These are phyloP conservation scores for Paraescarpia echinospica DNA, from an alignment of 1,140 invertebrate genomes.

Conservation along the genomic window DNA sequence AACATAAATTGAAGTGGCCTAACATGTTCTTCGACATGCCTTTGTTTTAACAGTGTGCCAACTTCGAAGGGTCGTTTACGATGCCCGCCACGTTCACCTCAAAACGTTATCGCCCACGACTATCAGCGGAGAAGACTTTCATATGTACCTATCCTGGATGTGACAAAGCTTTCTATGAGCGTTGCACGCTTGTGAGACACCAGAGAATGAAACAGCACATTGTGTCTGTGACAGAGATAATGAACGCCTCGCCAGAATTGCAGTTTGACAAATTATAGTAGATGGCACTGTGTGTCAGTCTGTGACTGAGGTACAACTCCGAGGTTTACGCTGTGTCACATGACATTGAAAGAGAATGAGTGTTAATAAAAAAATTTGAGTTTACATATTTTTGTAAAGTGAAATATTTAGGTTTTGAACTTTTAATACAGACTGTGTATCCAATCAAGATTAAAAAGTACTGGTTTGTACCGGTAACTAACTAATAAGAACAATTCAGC, in stretches of 20 bases:
- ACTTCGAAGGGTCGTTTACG: neutral
- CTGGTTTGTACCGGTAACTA: neutral
- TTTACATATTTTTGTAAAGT: neutral
- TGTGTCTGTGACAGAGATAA: neutral
- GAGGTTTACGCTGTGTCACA: neutral
- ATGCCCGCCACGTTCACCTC: neutral
- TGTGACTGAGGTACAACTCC: neutral
- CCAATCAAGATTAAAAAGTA: neutral
- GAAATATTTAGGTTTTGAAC: neutral
- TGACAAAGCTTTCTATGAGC: conserved; percentile 12
- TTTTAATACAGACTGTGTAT: too few relatives aligned
- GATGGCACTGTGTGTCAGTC: too few relatives aligned
- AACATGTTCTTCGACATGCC: neutral
- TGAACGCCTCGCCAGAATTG: neutral
- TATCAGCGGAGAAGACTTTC: conserved; percentile 3
- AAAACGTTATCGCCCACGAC: conserved; percentile 13
- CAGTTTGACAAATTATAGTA: too few relatives aligned
- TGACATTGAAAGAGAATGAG: neutral
- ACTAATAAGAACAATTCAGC: neutral
- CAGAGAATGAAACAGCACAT: neutral
- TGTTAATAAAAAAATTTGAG: neutral
- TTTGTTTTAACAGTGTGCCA: neutral
- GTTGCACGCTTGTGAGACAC: neutral
- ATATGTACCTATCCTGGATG: conserved; percentile 8
- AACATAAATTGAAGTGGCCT: neutral